These are phyloP conservation scores for Rousettus madagascariensis DNA, from an alignment of 2,797 vertebrate species.

Conservation along the genomic window DNA sequence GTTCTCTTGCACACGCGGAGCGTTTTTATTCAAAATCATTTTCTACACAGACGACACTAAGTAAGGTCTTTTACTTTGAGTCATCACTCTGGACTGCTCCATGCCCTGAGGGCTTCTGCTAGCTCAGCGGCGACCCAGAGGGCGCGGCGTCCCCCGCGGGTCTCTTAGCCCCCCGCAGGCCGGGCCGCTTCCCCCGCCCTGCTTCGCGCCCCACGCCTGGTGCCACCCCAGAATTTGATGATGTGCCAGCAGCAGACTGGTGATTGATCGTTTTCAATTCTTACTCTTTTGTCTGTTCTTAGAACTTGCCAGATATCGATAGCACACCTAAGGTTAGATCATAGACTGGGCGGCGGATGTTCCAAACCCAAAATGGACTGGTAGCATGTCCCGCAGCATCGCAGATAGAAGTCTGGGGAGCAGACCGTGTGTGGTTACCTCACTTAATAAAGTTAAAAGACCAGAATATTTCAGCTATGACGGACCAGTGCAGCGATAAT, in stretches of 20 bases:
- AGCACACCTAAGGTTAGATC: neutral
- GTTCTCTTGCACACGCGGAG: neutral
- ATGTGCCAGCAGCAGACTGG: neutral
- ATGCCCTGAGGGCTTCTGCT: neutral
- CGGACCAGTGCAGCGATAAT: fast-evolving
- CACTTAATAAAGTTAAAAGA: neutral
- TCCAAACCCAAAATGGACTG: neutral
- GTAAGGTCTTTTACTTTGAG: neutral
- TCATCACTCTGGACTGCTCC: neutral
- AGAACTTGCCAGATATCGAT: neutral
- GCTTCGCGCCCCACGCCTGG: neutral
- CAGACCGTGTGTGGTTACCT: neutral
- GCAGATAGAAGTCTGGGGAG: neutral
- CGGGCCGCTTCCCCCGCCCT: neutral
- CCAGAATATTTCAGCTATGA: no score
- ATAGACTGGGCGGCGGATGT: neutral
- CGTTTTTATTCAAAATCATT: neutral
- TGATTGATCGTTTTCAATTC: neutral
- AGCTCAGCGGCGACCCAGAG: neutral
- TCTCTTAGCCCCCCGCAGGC: neutral
- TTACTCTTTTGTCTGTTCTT: neutral
- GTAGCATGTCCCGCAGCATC: neutral
- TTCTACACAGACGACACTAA: neutral
- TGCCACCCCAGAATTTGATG: neutral
- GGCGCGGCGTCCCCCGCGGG: fast-evolving